phyloP scores from a whole-genome alignment of 1,140 invertebrate species.

The Penaeus japonicus region DNA sequence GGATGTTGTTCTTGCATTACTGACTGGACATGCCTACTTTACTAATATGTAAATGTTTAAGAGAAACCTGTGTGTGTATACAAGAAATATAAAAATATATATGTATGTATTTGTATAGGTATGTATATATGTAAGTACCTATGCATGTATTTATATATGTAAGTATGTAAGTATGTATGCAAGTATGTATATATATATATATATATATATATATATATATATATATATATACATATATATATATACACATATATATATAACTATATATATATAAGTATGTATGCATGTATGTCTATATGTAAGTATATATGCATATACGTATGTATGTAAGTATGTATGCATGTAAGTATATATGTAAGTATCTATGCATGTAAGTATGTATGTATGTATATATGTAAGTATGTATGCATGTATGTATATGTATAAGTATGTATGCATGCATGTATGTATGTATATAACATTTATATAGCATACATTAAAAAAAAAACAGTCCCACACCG shows the following conservation, averaged over 20 bases:
- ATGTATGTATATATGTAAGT: background rate
- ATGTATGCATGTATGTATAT: constrained; percentile 9
- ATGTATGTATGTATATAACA: constrained; percentile 1
- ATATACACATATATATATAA: background rate
- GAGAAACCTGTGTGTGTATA: background rate
- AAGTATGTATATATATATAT: background rate
- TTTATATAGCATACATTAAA: background rate
- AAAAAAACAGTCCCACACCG: no score
- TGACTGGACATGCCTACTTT: background rate
- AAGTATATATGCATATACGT: background rate
- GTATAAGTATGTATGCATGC: constrained; percentile 6
- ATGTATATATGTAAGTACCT: background rate
- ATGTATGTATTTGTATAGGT: background rate
- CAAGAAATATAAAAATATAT: background rate
- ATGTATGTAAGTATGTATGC: background rate
- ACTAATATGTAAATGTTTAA: background rate
- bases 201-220: no score
- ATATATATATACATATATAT: constrained; percentile 4
- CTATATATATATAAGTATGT: background rate
- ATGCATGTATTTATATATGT: background rate
- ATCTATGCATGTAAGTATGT: background rate
- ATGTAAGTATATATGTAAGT: background rate
- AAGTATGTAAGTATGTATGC: background rate
- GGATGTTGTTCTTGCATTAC: background rate
- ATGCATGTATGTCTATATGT: background rate